Percentiles rank a stretch among this genome's conserved stretches.
These are phyloP conservation scores for Catocala fraxini DNA, from an alignment of 2,888 invertebrate species.

Conservation along the genomic window DNA sequence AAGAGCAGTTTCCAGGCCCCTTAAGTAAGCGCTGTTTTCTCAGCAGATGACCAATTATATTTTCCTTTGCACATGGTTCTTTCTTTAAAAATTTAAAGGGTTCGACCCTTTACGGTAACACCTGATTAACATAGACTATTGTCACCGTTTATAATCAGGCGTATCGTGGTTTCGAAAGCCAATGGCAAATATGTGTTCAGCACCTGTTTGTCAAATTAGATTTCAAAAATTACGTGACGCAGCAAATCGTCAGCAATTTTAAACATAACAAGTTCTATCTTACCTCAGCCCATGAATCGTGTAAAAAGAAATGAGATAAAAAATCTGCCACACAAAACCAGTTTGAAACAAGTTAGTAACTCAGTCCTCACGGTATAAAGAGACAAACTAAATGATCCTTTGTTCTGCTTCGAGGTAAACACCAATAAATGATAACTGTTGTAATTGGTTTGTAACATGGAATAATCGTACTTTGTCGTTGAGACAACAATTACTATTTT, in stretches of 20 bases:
- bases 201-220: too few relatives aligned
- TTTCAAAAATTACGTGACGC: too few relatives aligned
- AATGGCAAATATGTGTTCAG: too few relatives aligned
- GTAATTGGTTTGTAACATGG: conserved; percentile 39
- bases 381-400: conserved; percentile 35
- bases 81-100: too few relatives aligned
- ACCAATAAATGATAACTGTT: conserved; percentile 34
- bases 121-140: too few relatives aligned
- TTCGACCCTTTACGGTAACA: too few relatives aligned
- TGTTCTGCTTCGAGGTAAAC: conserved; percentile 32
- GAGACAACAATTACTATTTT: background rate
- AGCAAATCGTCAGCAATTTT: background rate
- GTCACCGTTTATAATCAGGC: too few relatives aligned
- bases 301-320: conserved; percentile 5
- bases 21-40: too few relatives aligned
- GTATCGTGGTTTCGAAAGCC: too few relatives aligned
- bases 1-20: too few relatives aligned
- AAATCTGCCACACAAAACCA: conserved; percentile 21
- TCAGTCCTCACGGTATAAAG: conserved; percentile 14
- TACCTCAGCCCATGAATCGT: background rate
- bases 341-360: conserved; percentile 22
- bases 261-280: background rate
- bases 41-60: too few relatives aligned
- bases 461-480: conserved; percentile 36
- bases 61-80: too few relatives aligned